phyloP scores from a whole-genome alignment of 2,797 vertebrate species.

The Vultur gryphus region DNA sequence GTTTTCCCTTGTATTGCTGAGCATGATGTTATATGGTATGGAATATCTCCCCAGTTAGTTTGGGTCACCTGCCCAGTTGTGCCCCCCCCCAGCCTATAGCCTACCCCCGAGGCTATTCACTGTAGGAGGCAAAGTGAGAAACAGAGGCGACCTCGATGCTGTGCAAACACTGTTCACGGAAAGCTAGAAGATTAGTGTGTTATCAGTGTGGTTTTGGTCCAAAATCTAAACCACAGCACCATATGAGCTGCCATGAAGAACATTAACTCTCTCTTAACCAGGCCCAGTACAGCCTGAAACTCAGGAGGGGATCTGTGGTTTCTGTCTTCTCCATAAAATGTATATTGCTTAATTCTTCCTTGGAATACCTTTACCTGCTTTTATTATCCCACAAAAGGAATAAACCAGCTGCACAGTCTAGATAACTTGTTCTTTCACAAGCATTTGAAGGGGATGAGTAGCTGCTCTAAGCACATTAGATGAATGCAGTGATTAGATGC shows the following conservation, averaged over 20 bases:
- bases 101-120: neutral
- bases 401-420: neutral
- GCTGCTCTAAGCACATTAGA: neutral
- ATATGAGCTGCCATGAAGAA: neutral
- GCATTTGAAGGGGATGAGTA: neutral
- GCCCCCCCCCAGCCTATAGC: neutral
- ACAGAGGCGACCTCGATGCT: fast-evolving
- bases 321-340: neutral
- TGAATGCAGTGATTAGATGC: neutral
- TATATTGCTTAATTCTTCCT: neutral
- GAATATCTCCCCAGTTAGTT: neutral
- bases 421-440: neutral
- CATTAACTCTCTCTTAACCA: neutral
- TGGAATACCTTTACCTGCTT: neutral
- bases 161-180: neutral
- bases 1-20: neutral
- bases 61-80: fast-evolving
- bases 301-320: neutral
- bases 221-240: neutral
- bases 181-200: neutral
- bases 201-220: neutral
- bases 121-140: neutral
- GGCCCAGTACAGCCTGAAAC: neutral
- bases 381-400: neutral
- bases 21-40: fast-evolving